Evolutionary conservation across 2,888 invertebrate genomes (phyloP).

Genomic region (Adelphocoris suturalis): DNA sequence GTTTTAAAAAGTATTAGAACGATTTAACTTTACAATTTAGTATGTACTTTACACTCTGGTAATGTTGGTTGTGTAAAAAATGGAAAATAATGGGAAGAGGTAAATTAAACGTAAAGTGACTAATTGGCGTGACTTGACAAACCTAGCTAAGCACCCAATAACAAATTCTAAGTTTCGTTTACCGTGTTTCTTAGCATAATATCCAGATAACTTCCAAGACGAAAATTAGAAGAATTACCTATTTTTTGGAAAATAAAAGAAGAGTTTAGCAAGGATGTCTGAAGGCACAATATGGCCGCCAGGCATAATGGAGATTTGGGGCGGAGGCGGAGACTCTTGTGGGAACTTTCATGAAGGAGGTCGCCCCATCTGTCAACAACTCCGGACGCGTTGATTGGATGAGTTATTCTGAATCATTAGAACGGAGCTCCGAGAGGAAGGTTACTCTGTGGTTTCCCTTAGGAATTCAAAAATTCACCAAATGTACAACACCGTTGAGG

Average conservation of each 20-base stretch:
- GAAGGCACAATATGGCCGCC: slow-evolving; percentile 4
- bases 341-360: slow-evolving; percentile 25
- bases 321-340: slow-evolving; percentile 26
- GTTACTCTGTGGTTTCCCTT: neutral
- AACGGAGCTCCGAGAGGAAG: slow-evolving; percentile 32
- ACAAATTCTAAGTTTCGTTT: too few species aligned
- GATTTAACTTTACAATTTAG: too few species aligned
- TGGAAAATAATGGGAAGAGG: too few species aligned
- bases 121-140: too few species aligned
- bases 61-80: too few species aligned
- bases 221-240: neutral
- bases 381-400: slow-evolving; percentile 59
- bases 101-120: too few species aligned
- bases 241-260: neutral
- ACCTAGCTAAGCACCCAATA: too few species aligned
- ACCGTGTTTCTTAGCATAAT: too few species aligned
- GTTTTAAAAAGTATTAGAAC: too few species aligned
- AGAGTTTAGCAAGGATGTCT: neutral
- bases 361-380: slow-evolving; percentile 46
- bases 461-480: neutral
- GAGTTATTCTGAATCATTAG: slow-evolving; percentile 51
- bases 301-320: slow-evolving; percentile 19
- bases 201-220: too few species aligned
- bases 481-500: neutral
- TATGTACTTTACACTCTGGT: too few species aligned